These are phyloP conservation scores for Myiotriccus ornatus DNA, from an alignment of 2,797 vertebrate species.

Conservation along the genomic window DNA sequence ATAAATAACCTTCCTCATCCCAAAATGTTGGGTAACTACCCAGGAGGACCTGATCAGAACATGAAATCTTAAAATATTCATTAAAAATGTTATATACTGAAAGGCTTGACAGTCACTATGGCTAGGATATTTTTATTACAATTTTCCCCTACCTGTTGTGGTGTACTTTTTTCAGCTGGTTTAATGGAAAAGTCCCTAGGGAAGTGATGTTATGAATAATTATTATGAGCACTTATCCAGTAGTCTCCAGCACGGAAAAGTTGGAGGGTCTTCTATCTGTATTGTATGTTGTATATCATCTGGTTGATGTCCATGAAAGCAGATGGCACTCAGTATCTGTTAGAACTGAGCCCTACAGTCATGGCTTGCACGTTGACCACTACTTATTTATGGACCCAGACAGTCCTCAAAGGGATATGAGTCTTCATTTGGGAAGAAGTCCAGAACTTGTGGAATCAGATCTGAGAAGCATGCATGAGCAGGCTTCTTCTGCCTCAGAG, in stretches of 20 bases:
- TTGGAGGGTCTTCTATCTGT: background rate
- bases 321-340: background rate
- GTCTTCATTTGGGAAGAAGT: background rate
- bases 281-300: background rate
- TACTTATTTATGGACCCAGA: background rate
- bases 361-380: background rate
- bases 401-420: background rate
- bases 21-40: background rate
- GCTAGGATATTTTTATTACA: background rate
- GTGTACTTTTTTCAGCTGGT: background rate
- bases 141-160: background rate
- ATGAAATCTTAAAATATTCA: slow-evolving; percentile 2
- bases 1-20: background rate
- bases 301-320: background rate
- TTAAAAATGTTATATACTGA: background rate
- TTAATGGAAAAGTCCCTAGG: background rate
- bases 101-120: background rate
- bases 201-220: background rate
- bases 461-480: background rate
- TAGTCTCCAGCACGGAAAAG: background rate
- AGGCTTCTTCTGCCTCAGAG: background rate
- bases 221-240: background rate
- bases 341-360: background rate
- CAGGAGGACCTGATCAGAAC: background rate
- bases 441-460: background rate